A percentile compares a stretch with the other conserved stretches of the same genome.
Conservation (phyloP, 2,888 invertebrate species). For the Elysia crispata region DNA sequence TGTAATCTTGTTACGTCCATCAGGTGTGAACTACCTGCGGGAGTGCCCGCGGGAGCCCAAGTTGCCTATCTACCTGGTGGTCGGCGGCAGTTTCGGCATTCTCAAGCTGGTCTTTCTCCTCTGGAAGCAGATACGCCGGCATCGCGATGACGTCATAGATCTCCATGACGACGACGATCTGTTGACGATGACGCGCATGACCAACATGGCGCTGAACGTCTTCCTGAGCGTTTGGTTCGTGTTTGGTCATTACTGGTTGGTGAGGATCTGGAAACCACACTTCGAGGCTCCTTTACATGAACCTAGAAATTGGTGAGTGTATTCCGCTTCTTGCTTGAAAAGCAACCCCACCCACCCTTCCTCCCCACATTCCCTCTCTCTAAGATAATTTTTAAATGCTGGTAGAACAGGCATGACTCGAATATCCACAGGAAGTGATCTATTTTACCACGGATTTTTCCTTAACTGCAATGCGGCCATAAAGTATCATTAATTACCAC, state of each 20-base stretch:
- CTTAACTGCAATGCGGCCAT: too few relatives aligned
- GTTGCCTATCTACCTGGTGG: constrained; percentile 89
- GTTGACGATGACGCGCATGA: constrained; percentile 81
- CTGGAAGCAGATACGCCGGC: constrained; percentile 83
- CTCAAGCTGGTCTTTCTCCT: constrained; percentile 81
- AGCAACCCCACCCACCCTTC: too few relatives aligned
- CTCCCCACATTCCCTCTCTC: too few relatives aligned
- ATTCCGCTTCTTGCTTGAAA: too few relatives aligned
- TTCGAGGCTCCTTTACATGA: constrained; percentile 85
- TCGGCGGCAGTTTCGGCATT: constrained; percentile 87
- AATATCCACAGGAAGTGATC: too few relatives aligned
- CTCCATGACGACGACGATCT: constrained; percentile 71
- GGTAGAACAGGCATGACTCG: too few relatives aligned
- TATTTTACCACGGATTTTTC: too few relatives aligned
- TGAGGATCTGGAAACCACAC: constrained; percentile 87
- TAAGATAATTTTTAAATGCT: too few relatives aligned
- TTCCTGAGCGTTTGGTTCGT: constrained; percentile 88
- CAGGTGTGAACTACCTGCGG: constrained; percentile 88
- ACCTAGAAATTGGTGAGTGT: constrained; percentile 84
- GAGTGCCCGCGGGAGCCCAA: constrained; percentile 88
- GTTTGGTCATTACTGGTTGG: constrained; percentile 88
- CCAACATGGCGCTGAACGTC: constrained; percentile 83
- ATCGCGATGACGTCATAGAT: constrained; percentile 74
- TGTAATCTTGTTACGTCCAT: constrained; percentile 55
- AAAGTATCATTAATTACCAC: too few relatives aligned